phyloP scores from a whole-genome alignment of 2,797 vertebrate species.

The Choloepus didactylus region DNA sequence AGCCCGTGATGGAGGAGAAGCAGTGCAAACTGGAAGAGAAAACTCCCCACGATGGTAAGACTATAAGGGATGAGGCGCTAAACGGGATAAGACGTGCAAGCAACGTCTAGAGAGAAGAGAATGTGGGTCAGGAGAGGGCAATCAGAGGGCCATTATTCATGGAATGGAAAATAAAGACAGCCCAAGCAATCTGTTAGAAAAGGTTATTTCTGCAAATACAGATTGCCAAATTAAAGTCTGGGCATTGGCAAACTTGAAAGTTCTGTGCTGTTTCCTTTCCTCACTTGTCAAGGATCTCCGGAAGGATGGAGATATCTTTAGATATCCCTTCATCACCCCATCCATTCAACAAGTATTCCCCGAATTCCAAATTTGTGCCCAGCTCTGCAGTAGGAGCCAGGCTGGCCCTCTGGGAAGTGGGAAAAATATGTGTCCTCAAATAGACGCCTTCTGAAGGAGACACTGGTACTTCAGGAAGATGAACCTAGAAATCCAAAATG shows the following conservation, averaged over 20 bases:
- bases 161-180: not conserved
- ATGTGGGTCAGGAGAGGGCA: accelerated
- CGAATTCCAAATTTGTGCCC: not conserved
- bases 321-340: not conserved
- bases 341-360: not conserved
- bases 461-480: not conserved
- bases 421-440: not conserved
- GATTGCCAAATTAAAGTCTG: not conserved
- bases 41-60: too few relatives aligned
- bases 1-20: not conserved
- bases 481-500: not conserved
- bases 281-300: not conserved
- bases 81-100: accelerated
- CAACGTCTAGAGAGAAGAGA: not conserved
- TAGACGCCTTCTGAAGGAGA: not conserved
- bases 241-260: not conserved
- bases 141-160: accelerated
- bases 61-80: accelerated
- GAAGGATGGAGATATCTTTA: not conserved
- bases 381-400: not conserved
- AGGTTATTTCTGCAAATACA: not conserved
- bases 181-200: not conserved
- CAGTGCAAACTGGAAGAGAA: not conserved
- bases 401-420: not conserved
- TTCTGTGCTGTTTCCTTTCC: not conserved